These are phyloP conservation scores for Camelus dromedarius DNA, from an alignment of 2,113 vertebrate species.

Conservation along the genomic window DNA sequence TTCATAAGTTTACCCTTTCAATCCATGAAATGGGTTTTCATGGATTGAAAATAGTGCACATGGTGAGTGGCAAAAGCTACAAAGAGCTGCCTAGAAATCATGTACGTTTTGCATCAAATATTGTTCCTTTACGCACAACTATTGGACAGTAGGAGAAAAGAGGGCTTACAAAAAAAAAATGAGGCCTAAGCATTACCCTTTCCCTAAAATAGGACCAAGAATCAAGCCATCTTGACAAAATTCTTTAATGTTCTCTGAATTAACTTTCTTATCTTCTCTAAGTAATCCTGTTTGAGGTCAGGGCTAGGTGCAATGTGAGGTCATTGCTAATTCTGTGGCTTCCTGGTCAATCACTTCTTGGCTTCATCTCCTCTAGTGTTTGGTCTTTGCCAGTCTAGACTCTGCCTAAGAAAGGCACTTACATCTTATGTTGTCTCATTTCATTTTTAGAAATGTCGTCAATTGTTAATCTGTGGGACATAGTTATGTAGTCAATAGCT, in stretches of 20 bases:
- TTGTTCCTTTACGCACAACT: background rate
- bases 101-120: background rate
- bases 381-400: background rate
- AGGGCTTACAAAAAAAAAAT: background rate
- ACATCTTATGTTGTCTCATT: background rate
- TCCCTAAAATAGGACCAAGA: background rate
- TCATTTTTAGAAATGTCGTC: background rate
- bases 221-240: background rate
- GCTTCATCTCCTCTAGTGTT: background rate
- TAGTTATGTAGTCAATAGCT: background rate
- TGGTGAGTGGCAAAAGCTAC: background rate
- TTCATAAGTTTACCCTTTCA: slow-evolving; percentile 86
- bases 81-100: background rate
- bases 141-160: background rate
- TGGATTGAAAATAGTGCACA: background rate
- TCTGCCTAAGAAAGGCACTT: background rate
- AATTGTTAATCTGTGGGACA: background rate
- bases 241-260: background rate
- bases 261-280: background rate
- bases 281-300: background rate
- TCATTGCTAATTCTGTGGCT: background rate
- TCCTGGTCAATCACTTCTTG: background rate
- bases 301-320: background rate
- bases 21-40: too few species aligned
- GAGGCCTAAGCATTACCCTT: background rate